phyloP scores from a whole-genome alignment of 2,888 invertebrate species.

The Sinotaia quadrata region DNA sequence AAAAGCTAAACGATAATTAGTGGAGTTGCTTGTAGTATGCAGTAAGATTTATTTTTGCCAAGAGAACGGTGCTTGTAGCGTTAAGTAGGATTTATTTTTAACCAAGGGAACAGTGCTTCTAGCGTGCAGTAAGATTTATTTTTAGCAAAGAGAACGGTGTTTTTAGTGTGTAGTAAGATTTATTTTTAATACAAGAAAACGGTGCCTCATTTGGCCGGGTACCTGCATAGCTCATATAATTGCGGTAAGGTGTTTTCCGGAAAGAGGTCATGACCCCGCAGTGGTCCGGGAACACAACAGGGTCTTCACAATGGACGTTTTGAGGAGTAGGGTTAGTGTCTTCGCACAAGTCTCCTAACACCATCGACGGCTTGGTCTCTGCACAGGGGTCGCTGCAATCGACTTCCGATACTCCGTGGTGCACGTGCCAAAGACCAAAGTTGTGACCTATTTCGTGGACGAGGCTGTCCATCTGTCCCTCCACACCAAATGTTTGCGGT shows the following conservation, averaged over 20 bases:
- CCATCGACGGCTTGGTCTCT: slow-evolving; percentile 61
- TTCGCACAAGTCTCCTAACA: slow-evolving; percentile 67
- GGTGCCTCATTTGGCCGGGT: neutral
- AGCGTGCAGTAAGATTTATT: no score
- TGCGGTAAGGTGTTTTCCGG: slow-evolving; percentile 60
- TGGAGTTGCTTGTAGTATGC: no score
- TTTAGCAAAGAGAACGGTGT: no score
- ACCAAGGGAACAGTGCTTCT: no score
- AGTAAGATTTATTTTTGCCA: no score
- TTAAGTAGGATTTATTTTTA: no score
- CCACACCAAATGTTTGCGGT: slow-evolving; percentile 55
- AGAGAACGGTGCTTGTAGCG: no score
- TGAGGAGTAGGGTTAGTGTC: slow-evolving; percentile 66
- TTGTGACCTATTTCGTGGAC: slow-evolving; percentile 70
- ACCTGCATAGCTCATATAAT: slow-evolving; percentile 70
- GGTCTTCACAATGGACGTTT: slow-evolving; percentile 60
- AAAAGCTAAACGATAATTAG: no score
- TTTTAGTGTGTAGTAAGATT: no score
- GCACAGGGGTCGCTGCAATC: slow-evolving; percentile 63
- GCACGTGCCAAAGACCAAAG: slow-evolving; percentile 70
- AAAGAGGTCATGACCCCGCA: slow-evolving; percentile 50
- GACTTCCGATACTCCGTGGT: slow-evolving; percentile 66
- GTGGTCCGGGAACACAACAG: slow-evolving; percentile 36
- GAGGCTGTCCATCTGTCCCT: slow-evolving; percentile 53
- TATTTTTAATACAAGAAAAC: no score